Percentiles rank a stretch among this genome's conserved stretches.
These are phyloP conservation scores for Alcedo atthis DNA, from an alignment of 2,797 vertebrate genomes.

Conservation along the genomic window DNA sequence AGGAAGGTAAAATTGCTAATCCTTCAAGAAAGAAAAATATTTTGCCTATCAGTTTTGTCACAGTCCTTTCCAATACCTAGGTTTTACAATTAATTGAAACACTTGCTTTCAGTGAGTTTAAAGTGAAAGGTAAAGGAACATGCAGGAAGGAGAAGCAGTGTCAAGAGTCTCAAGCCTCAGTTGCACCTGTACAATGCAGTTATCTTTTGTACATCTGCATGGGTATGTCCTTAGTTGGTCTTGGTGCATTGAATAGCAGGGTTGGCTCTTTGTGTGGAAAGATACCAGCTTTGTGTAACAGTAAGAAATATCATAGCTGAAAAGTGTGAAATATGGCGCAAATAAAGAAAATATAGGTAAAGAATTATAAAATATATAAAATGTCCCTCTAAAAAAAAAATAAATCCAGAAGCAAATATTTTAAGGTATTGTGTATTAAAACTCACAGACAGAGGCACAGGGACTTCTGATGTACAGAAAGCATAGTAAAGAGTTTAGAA, in stretches of 20 bases:
- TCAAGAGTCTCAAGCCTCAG: neutral
- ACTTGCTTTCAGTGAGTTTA: neutral
- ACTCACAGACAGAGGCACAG: neutral
- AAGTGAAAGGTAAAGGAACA: neutral
- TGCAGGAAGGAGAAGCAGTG: accelerated
- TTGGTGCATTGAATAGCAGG: neutral
- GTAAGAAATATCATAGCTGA: neutral
- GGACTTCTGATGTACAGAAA: neutral
- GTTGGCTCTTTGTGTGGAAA: neutral
- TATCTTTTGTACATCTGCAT: neutral
- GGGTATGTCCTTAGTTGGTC: neutral
- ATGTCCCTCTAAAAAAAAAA: neutral
- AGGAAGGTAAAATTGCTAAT: neutral
- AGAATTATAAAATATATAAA: neutral
- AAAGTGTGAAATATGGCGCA: neutral
- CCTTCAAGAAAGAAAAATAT: neutral
- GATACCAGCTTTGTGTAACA: neutral
- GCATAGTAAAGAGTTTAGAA: neutral
- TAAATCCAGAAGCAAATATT: neutral
- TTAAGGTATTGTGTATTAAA: neutral
- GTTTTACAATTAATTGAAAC: neutral
- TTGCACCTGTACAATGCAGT: neutral
- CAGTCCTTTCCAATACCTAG: neutral
- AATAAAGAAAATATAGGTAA: neutral
- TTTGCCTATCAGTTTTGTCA: neutral